Base-by-base conservation (phyloP, 2,797 vertebrate genomes). In the Rallus crepitans region DNA sequence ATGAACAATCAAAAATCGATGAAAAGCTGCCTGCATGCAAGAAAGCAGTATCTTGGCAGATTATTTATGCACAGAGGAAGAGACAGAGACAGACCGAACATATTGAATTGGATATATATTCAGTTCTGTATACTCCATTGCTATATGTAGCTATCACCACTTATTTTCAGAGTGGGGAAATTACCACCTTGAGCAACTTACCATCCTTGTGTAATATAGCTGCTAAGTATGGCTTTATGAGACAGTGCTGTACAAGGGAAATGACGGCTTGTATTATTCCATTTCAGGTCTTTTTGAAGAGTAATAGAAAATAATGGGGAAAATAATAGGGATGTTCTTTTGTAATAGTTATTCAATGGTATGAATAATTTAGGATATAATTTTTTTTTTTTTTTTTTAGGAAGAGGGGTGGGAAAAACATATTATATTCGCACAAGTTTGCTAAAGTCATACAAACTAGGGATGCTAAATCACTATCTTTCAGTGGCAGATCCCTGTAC, bases 401-500 rank as follows among this genome's bases (percentile, higher is more conserved):
- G 35, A 47, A 20, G 24, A 80, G 31, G 55, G 52, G 81, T 7
- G 17, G 31, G 56, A 93, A 78, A 95, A 95, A 27, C 15, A 8
- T 25, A 52, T 73, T 15, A 71, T 56, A 91, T 82, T 89, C 92
- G 66, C 50, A 65, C 16, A 72, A 94, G 69, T 96, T 88, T 93
- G 80, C 69, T 90, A 90, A 95, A 86, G 65, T 93, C 75, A 68
- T 72, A 50, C 70, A 82, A 95, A 55, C 45, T 59, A 84, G 66
- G 71, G 71, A 92, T 91, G 81, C 63, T 92, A 85, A 95, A 92
- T 68, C 71, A 93, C 79, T 88, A 92, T 95, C 79, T 96, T 94
- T 95, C 72, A 66, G 93, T 93, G 95, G 95, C 95, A 97, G 94
- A 95, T 90, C 93, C 90, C 21, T 10, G 63, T 55, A 93, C 91